Conservation (phyloP, 2,888 invertebrate genomes). For the Pycnomerus fuliginosus region DNA sequence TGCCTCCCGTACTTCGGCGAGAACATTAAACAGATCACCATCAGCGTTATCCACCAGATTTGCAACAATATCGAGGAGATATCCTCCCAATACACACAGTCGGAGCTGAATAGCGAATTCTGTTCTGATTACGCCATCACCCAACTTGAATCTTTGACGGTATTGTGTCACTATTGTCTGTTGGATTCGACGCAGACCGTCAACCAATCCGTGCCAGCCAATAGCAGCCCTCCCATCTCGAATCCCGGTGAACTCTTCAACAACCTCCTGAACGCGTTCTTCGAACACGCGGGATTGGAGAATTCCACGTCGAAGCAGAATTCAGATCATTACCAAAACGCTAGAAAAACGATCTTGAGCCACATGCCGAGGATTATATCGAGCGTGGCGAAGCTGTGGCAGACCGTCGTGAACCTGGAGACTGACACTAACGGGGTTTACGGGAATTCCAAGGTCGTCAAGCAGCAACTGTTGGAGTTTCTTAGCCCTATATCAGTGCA, state of each 20-base stretch:
- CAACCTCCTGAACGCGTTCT: slow-evolving; percentile 79
- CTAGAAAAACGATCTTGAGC: slow-evolving; percentile 73
- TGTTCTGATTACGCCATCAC: slow-evolving; percentile 79
- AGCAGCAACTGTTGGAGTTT: slow-evolving; percentile 77
- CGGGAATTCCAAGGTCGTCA: slow-evolving; percentile 67
- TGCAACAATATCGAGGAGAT: slow-evolving; percentile 71
- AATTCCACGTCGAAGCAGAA: slow-evolving; percentile 46
- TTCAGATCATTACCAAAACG: slow-evolving; percentile 54
- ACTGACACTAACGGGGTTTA: slow-evolving; percentile 58
- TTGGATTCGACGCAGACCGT: slow-evolving; percentile 60
- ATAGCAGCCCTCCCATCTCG: slow-evolving; percentile 55
- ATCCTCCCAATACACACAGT: slow-evolving; percentile 50
- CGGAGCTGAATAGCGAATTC: slow-evolving; percentile 52
- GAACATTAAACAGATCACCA: slow-evolving; percentile 73
- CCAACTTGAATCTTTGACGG: slow-evolving; percentile 75
- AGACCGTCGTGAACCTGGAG: slow-evolving; percentile 58
- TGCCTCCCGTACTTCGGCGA: slow-evolving; percentile 78
- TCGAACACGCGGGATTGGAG: slow-evolving; percentile 59
- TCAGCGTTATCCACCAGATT: slow-evolving; percentile 76
- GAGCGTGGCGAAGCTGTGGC: slow-evolving; percentile 78
- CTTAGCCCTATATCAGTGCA: slow-evolving; percentile 81
- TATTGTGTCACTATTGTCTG: slow-evolving; percentile 77
- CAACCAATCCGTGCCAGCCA: slow-evolving; percentile 41
- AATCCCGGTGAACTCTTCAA: slow-evolving; percentile 74
- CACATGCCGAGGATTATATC: slow-evolving; percentile 80